These are phyloP conservation scores for Lepus oiostolus DNA, from an alignment of 2,797 vertebrate genomes.

Conservation along the genomic window DNA sequence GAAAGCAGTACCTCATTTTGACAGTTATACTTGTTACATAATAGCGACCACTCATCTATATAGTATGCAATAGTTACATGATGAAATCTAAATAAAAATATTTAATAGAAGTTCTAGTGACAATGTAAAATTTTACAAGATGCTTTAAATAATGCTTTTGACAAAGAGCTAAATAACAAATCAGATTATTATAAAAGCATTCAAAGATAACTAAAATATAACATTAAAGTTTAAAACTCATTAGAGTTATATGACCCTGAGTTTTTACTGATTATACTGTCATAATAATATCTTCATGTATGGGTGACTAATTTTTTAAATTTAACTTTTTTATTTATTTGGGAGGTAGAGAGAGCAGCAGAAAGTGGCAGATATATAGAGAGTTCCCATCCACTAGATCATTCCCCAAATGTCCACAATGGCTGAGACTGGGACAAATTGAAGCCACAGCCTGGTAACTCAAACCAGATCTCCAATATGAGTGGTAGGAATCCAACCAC, in stretches of 20 bases:
- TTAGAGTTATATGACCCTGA: not conserved
- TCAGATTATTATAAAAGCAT: not conserved
- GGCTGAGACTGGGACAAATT: no score
- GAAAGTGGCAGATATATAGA: no score
- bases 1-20: not conserved
- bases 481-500: no score
- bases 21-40: not conserved
- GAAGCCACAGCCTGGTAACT: no score
- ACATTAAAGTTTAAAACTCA: not conserved
- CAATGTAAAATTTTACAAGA: not conserved
- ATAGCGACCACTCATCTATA: not conserved
- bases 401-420: no score
- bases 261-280: not conserved
- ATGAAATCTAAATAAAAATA: not conserved
- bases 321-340: no score
- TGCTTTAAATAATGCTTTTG: not conserved
- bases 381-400: no score
- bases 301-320: no score
- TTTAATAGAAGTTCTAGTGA: not conserved
- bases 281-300: not conserved
- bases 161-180: not conserved
- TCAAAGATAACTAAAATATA: not conserved
- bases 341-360: no score
- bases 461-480: no score
- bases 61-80: not conserved